Conservation (phyloP, 2,113 vertebrate genomes). For the Cebidichthys violaceus region DNA sequence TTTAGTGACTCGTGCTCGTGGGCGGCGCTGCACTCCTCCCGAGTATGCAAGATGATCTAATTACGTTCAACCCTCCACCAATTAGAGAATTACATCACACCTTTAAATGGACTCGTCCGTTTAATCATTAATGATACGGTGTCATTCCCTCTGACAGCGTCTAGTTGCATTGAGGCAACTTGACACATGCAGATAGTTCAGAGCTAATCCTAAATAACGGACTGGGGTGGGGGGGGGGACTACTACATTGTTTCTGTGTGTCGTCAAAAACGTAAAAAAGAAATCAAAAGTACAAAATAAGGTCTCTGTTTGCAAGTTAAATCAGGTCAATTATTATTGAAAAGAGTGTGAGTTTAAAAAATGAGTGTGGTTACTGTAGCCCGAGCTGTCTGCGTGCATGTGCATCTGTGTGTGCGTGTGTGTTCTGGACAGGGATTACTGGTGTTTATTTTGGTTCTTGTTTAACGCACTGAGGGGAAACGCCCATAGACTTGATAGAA, state of each 20-base stretch:
- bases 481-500: constrained; percentile 27
- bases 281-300: background rate
- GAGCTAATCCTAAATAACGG: constrained; percentile 40
- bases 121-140: constrained; percentile 75
- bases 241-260: background rate
- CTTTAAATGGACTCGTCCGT: constrained; percentile 68
- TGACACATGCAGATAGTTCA: constrained; percentile 51
- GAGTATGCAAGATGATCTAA: constrained; percentile 62
- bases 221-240: background rate
- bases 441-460: constrained; percentile 61
- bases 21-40: constrained; percentile 8
- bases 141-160: constrained; percentile 57
- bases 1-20: constrained; percentile 18
- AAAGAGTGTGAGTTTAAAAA: background rate
- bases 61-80: constrained; percentile 59
- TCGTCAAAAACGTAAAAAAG: constrained; percentile 1
- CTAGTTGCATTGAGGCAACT: constrained; percentile 60
- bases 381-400: background rate
- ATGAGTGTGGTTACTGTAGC: background rate
- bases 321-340: background rate
- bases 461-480: constrained; percentile 47
- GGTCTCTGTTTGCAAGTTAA: background rate
- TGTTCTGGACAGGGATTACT: constrained; percentile 9
- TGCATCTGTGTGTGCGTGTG: constrained; percentile 2
- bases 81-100: constrained; percentile 78